Percentiles rank a stretch among this genome's conserved stretches.
Conservation (phyloP, 2,888 invertebrate species). For the Lithosia quadra region DNA sequence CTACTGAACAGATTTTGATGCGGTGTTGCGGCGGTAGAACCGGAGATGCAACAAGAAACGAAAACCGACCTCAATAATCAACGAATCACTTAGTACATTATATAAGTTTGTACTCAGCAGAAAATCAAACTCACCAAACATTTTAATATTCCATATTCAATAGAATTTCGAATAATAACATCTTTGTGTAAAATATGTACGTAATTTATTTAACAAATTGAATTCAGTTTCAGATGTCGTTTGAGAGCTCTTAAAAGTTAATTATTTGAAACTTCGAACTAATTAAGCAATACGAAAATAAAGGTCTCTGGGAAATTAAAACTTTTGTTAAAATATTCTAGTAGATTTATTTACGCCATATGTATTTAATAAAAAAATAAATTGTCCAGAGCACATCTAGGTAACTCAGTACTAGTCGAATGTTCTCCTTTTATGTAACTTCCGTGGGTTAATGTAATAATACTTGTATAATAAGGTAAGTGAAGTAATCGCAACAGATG, state of each 20-base stretch:
- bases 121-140: neutral
- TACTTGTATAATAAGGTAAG: too few species aligned
- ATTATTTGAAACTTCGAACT: slow-evolving; percentile 24
- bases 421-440: neutral
- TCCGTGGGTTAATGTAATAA: too few species aligned
- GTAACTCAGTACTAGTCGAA: too few species aligned
- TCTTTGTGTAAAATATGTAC: slow-evolving; percentile 11
- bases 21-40: too few species aligned
- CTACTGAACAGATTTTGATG: too few species aligned
- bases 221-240: slow-evolving; percentile 22
- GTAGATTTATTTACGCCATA: neutral
- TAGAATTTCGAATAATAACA: slow-evolving; percentile 1
- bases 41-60: too few species aligned
- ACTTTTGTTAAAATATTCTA: neutral
- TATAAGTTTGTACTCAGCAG: too few species aligned
- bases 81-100: too few species aligned
- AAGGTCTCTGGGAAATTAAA: slow-evolving; percentile 16
- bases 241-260: slow-evolving; percentile 28
- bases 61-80: too few species aligned
- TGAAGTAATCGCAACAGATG: neutral
- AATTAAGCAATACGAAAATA: slow-evolving; percentile 16
- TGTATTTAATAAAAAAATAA: too few species aligned
- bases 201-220: slow-evolving; percentile 28
- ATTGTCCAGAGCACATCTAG: too few species aligned
- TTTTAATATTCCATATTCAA: neutral